phyloP scores from a whole-genome alignment of 2,888 invertebrate species.

The Scotopteryx bipunctaria region DNA sequence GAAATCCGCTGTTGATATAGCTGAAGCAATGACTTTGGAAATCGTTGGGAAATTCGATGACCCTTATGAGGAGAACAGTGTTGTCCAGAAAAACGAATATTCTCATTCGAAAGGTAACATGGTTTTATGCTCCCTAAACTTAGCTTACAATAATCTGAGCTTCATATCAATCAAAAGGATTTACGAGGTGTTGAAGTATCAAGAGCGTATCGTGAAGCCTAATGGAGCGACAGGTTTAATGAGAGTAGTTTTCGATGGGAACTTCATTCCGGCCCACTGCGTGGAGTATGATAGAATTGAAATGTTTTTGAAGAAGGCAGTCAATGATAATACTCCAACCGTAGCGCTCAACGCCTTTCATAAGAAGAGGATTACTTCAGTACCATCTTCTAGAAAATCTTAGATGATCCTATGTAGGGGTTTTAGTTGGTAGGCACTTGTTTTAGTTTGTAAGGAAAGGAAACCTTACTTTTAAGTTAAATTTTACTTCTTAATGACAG shows the following conservation, averaged over 20 bases:
- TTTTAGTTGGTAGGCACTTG: not conserved
- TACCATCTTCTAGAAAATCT: not conserved
- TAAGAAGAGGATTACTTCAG: not conserved
- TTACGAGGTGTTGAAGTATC: slow-evolving; percentile 50
- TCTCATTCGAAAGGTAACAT: slow-evolving; percentile 52
- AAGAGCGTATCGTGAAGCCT: slow-evolving; percentile 31
- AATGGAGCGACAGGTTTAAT: slow-evolving; percentile 45
- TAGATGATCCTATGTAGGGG: not conserved
- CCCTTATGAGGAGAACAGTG: slow-evolving; percentile 39
- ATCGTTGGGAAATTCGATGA: slow-evolving; percentile 45
- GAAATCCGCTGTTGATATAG: slow-evolving; percentile 28
- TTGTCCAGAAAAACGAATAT: slow-evolving; percentile 34
- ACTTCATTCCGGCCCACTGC: slow-evolving; percentile 45
- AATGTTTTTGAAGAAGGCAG: slow-evolving; percentile 35
- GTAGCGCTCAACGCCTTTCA: not conserved
- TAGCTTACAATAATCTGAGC: slow-evolving; percentile 54
- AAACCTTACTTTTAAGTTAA: slow-evolving; percentile 4
- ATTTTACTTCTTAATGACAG: not conserved
- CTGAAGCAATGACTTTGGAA: slow-evolving; percentile 38
- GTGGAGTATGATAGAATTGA: slow-evolving; percentile 44
- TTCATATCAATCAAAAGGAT: slow-evolving; percentile 44
- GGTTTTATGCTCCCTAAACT: slow-evolving; percentile 53
- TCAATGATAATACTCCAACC: slow-evolving; percentile 19
- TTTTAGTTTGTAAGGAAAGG: slow-evolving; percentile 15
- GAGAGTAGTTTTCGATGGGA: slow-evolving; percentile 54